Evolutionary conservation across 1,140 invertebrate genomes (phyloP), one percentile per base, ranked within the genome.

Genomic region (Diabrotica undecimpunctata): DNA sequence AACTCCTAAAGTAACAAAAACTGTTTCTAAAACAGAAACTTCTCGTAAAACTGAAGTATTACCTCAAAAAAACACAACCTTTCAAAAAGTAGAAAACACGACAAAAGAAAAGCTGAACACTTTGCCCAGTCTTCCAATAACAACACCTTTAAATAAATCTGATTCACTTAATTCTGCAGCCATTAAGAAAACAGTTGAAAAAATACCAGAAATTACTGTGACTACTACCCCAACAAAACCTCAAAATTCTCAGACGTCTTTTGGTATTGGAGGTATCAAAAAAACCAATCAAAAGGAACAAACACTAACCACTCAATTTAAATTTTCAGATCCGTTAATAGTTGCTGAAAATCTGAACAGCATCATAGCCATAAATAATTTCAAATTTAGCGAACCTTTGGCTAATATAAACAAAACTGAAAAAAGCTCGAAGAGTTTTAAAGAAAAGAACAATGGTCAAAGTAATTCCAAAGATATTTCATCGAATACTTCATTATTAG

Each of bases 351-450:
- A 72, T 53, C 56, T 65, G 12, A 75, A 75, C 66, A 66, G 72
- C 1, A 67, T 74, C 10, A 75, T 78, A 50, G 79, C 81, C 0
- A 79, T 81, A 7, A 82, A 82, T 63, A 81, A 81, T 66, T 86
- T 83, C 52, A 84, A 78, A 58, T 86, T 86, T 65, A 85, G 83
- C 70, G 80, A 81, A 55, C 84, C 85, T 1, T 64, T 83, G 4
- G 41, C 46, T 54, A 51, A 56, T n/a, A 7, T 41, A 9, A 64
- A 52, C 57, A 58, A 67, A 66, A 54, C 62, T 7, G 64, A 41
- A 37, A 36, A 10, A 0, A 0, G 11, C 6, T 6, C n/a, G 12
- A 77, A 77, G 64, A 79, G 82, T 35, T 74, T 53, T 13, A n/a
- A 14, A 13, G 54, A 53, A 13, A 39, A 13, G 10, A 67, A 62